Base-by-base conservation (phyloP, 2,888 invertebrate species). In the Leucophenga maculata region DNA sequence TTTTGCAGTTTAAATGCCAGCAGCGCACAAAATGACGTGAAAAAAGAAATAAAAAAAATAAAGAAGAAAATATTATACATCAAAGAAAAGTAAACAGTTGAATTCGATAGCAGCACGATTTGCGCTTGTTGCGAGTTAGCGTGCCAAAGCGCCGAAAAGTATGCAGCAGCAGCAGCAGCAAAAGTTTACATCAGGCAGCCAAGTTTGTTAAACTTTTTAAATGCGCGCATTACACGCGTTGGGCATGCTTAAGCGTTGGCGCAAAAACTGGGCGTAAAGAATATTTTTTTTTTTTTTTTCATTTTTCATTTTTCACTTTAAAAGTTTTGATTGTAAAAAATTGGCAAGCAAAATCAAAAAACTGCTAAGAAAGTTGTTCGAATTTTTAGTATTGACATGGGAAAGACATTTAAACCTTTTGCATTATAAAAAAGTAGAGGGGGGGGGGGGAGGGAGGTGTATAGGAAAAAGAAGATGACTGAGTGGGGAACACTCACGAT, bases 1-100 rank as follows among this genome's bases (percentile, higher is more conserved):
- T 85, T 85, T 75, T 77, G 75, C 82, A 82, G 84, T 85, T 86
- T 86, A 84, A 85, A 80, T 81, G 84, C 78, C 77, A 71, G 14
- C 39, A 64, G 26, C 11, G 11, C 11, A 64, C 46, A 64, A 48
- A 62, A 13, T 9, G 18, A n/a, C 16, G 44, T 6, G 8, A 16
- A 16, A 62, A 62, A 16, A 62, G 3, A 59, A 62, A 62, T 18
- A 62, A 14, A 59, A 32, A 64, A 62, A 64, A 64, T 48, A 16
- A 48, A 44, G 18, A 48, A 18, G 20, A 46, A 20, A 48, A 13
- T 2, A 48, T 31, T 57, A 67, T 20, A 67, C 18, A 48, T 31
- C 31, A 67, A 66, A 54, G 39, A 65, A 65, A 31, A n/a, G 14
- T 52, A 66, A 55, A 57, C 39, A 46, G 26, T 16, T 14, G 67